Percentiles rank a stretch among this genome's conserved stretches.
phyloP scores from a whole-genome alignment of 2,888 invertebrate genomes.

The Drosophila differens region DNA sequence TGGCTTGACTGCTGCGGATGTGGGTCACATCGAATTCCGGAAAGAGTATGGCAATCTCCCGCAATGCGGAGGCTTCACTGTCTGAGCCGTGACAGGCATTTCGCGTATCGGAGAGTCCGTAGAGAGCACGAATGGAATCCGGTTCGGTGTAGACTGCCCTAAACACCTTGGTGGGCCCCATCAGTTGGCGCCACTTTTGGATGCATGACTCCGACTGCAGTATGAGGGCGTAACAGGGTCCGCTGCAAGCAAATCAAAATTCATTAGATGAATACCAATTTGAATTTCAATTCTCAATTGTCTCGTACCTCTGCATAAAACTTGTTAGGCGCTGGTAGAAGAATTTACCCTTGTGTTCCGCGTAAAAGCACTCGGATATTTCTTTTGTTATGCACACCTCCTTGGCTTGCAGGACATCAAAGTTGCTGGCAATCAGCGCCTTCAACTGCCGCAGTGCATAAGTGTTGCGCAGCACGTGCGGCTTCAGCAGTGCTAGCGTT shows the following conservation, averaged over 20 bases:
- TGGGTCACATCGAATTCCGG: slow-evolving; percentile 87
- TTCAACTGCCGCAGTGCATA: slow-evolving; percentile 89
- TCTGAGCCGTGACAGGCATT: slow-evolving; percentile 98
- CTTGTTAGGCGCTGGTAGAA: slow-evolving; percentile 93
- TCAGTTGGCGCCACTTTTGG: slow-evolving; percentile 91
- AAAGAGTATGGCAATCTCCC: slow-evolving; percentile 94
- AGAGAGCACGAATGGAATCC: slow-evolving; percentile 91
- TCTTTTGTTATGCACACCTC: slow-evolving; percentile 87
- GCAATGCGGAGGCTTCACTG: slow-evolving; percentile 88
- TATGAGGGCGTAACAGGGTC: slow-evolving; percentile 92
- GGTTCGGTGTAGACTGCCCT: slow-evolving; percentile 92
- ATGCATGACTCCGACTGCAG: slow-evolving; percentile 92
- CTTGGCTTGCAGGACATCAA: slow-evolving; percentile 90
- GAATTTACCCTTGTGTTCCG: slow-evolving; percentile 92
- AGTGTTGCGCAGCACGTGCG: slow-evolving; percentile 92
- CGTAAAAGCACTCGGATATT: slow-evolving; percentile 91
- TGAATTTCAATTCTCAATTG: neutral
- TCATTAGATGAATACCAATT: neutral
- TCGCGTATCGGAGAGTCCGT: slow-evolving; percentile 96
- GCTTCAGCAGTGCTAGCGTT: slow-evolving; percentile 94
- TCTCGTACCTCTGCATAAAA: slow-evolving; percentile 91
- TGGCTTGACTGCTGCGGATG: neutral
- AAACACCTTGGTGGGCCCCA: slow-evolving; percentile 96
- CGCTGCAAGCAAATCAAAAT: slow-evolving; percentile 86
- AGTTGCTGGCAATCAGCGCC: slow-evolving; percentile 89